A percentile compares a stretch with the other conserved stretches of the same genome.
Evolutionary conservation across 2,888 invertebrate genomes (phyloP).

Genomic region (Drosophila neotestacea): DNA sequence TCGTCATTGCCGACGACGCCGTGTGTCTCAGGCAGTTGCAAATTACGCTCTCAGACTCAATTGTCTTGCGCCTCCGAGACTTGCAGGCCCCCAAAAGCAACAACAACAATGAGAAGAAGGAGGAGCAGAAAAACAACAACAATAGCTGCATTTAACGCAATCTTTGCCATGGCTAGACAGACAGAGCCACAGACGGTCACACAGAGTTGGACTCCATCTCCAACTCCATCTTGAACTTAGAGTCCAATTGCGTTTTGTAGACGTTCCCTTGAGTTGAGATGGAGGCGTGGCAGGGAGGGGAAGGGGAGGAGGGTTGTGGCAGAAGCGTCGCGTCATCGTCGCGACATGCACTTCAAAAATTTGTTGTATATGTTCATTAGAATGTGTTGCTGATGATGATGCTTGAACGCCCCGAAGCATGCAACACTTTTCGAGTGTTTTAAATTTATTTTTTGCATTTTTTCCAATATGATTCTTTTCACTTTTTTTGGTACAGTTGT

Average conservation of each 20-base stretch:
- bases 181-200: constrained; percentile 60
- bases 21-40: constrained; percentile 81
- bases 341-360: constrained; percentile 75
- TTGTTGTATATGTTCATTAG: constrained; percentile 67
- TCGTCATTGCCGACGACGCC: constrained; percentile 42
- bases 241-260: constrained; percentile 45
- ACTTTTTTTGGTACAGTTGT: constrained; percentile 24
- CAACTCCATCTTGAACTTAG: constrained; percentile 11
- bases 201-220: constrained; percentile 30
- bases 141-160: constrained; percentile 77
- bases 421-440: constrained; percentile 65
- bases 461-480: neutral
- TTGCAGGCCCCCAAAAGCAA: constrained; percentile 53
- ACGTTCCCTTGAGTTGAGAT: constrained; percentile 35
- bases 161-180: constrained; percentile 75
- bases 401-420: constrained; percentile 73
- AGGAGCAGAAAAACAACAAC: constrained; percentile 38
- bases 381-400: constrained; percentile 61
- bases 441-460: constrained; percentile 34
- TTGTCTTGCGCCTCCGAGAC: constrained; percentile 81
- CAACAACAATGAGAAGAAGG: constrained; percentile 42
- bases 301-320: constrained; percentile 23
- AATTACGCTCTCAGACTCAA: constrained; percentile 83
- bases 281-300: neutral
- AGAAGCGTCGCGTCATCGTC: constrained; percentile 77